These are phyloP conservation scores for Alexandromys oeconomus DNA, from an alignment of 2,797 vertebrate genomes.

Conservation along the genomic window DNA sequence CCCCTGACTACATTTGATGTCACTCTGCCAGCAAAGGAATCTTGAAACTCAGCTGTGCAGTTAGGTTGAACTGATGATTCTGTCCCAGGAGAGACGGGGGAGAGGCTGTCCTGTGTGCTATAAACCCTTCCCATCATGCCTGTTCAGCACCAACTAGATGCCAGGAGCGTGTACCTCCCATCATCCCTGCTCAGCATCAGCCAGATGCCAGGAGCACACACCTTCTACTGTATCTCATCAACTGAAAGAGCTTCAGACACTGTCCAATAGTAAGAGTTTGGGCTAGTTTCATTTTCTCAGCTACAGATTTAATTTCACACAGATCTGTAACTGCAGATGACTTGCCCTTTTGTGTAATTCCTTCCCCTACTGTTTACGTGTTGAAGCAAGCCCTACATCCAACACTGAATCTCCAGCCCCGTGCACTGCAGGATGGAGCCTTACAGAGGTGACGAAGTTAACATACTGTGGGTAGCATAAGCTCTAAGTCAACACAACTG, in stretches of 20 bases:
- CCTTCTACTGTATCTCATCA: too few species aligned
- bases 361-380: neutral
- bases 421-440: neutral
- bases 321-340: neutral
- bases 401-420: neutral
- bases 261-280: neutral
- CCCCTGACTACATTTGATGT: neutral
- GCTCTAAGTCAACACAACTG: neutral
- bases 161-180: neutral
- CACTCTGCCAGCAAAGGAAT: fast-evolving
- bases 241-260: neutral
- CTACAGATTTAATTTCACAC: neutral
- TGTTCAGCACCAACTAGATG: too few species aligned
- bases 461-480: neutral
- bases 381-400: neutral
- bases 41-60: neutral
- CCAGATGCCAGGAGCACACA: neutral
- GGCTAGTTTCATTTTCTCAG: neutral
- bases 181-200: neutral
- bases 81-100: neutral
- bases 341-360: neutral
- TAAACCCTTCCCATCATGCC: neutral
- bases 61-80: neutral
- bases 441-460: neutral
- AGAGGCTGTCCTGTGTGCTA: neutral